A percentile compares a stretch with the other conserved stretches of the same genome.
These are phyloP conservation scores for Empis stercorea DNA, from an alignment of 2,888 invertebrate species.

Conservation along the genomic window DNA sequence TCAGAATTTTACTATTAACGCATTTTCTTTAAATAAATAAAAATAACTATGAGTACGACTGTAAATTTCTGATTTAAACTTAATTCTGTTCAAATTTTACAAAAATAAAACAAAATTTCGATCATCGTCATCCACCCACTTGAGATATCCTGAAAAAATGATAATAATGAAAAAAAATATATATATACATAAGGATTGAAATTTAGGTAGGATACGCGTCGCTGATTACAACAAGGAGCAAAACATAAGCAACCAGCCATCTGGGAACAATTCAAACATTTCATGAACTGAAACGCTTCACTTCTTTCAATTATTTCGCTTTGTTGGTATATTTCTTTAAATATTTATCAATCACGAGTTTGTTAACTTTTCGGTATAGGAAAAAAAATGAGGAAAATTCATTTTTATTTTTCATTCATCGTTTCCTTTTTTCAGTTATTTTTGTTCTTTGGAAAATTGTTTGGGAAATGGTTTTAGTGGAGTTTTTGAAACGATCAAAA, in stretches of 20 bases:
- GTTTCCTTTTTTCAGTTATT: too few species aligned
- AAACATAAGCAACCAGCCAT: neutral
- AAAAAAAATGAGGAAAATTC: too few species aligned
- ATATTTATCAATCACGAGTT: constrained; percentile 38
- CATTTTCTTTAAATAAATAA: too few species aligned
- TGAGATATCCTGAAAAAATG: neutral
- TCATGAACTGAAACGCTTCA: constrained; percentile 26
- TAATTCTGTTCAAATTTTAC: too few species aligned
- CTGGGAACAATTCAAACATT: constrained; percentile 7
- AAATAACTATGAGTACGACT: too few species aligned
- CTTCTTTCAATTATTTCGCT: constrained; percentile 38
- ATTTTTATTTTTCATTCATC: too few species aligned
- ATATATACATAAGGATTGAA: constrained; percentile 2
- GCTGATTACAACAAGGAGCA: constrained; percentile 8
- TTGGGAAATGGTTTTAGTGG: too few species aligned
- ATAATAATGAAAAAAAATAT: neutral
- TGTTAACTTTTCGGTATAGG: constrained; percentile 23
- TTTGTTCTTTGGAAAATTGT: too few species aligned
- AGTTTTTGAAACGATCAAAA: too few species aligned
- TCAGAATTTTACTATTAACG: too few species aligned
- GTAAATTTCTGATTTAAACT: too few species aligned
- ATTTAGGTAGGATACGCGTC: constrained; percentile 12
- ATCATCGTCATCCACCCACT: neutral
- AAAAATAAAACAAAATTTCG: too few species aligned
- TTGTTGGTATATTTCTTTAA: constrained; percentile 33